Evolutionary conservation across 53 echinoderm and acorn worm species (phyloP).

Genomic region (Arbacia lixula): DNA sequence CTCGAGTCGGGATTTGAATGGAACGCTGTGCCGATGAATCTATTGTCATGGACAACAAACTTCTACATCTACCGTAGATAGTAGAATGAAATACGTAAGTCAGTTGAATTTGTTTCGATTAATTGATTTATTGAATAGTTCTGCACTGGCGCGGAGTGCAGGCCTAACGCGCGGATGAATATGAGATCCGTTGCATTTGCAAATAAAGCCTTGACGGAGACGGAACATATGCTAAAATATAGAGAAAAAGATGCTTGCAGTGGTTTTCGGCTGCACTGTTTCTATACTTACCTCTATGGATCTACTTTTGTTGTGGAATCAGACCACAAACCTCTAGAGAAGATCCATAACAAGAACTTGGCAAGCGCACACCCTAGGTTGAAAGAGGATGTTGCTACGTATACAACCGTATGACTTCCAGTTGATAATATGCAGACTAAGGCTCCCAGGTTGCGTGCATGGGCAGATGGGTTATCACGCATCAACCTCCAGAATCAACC

Average conservation of each 20-base stretch:
- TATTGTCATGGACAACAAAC: no score
- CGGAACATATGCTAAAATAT: constrained; percentile 55
- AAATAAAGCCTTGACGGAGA: constrained; percentile 51
- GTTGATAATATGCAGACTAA: constrained; percentile 49
- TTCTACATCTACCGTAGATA: no score
- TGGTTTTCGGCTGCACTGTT: constrained; percentile 55
- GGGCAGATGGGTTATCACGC: constrained; percentile 69
- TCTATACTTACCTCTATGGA: constrained; percentile 47
- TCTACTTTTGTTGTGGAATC: constrained; percentile 62
- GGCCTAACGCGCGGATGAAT: no score
- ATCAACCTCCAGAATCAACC: constrained; percentile 57
- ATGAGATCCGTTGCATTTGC: constrained; percentile 59
- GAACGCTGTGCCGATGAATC: no score
- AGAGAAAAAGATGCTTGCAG: constrained; percentile 48
- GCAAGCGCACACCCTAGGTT: constrained; percentile 63
- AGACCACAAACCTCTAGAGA: constrained; percentile 80
- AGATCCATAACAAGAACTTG: constrained; percentile 76
- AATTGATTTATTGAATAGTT: no score
- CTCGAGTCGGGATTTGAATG: no score
- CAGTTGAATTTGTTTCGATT: no score
- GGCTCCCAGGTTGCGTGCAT: constrained; percentile 37
- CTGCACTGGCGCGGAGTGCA: no score
- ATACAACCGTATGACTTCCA: constrained; percentile 62
- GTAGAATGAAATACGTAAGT: no score
- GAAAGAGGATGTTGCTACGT: constrained; percentile 66